Evolutionary conservation across 2,113 vertebrate genomes (phyloP).

Genomic region (Psilopsiagon aymara): DNA sequence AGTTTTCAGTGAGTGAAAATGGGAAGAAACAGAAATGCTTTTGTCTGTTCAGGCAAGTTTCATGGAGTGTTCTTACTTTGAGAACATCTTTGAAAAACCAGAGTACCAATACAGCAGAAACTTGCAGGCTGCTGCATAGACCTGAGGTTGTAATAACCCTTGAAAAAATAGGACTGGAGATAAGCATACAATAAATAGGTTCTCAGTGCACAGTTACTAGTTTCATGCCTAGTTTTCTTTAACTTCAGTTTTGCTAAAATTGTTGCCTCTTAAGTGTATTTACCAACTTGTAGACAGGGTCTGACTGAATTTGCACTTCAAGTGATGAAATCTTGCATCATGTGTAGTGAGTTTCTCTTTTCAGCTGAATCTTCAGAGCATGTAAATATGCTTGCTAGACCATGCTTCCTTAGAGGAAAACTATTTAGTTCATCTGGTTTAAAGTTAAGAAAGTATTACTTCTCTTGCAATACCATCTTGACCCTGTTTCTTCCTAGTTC

Average conservation of each 20-base stretch:
- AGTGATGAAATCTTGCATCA: background rate
- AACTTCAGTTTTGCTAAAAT: background rate
- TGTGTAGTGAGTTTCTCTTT: background rate
- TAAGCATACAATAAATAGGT: background rate
- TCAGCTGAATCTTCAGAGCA: background rate
- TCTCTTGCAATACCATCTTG: conserved; percentile 11
- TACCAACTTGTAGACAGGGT: background rate
- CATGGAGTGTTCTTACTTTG: background rate
- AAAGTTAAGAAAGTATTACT: conserved; percentile 4
- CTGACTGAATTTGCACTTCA: background rate
- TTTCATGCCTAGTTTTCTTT: background rate
- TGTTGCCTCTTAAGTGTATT: fast-evolving
- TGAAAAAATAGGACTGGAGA: background rate
- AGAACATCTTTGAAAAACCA: background rate
- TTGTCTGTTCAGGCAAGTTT: background rate
- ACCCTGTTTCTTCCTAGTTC: conserved; percentile 26
- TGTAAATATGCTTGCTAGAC: background rate
- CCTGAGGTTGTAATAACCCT: background rate
- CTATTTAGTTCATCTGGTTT: conserved; percentile 35
- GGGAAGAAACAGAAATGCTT: background rate
- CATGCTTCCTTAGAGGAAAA: conserved; percentile 34
- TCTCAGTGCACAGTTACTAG: background rate
- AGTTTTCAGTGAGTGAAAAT: background rate
- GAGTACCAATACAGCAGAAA: background rate
- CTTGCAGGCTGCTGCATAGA: background rate